Evolutionary conservation across 2,797 vertebrate genomes (phyloP).

Genomic region (Poecilia velifera): DNA sequence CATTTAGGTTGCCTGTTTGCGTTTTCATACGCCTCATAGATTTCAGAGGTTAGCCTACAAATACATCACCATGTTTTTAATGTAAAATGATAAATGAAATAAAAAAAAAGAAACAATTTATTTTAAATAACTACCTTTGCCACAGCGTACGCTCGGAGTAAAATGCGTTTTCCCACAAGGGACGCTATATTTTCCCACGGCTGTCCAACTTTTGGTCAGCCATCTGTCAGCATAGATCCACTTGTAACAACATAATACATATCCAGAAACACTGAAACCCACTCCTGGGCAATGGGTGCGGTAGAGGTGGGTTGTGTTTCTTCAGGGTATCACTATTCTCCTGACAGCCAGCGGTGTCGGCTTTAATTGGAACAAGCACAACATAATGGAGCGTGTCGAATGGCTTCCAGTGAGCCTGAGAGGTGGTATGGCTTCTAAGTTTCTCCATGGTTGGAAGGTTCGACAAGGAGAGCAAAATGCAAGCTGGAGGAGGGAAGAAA

Average conservation of each 20-base stretch:
- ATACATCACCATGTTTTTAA: not conserved
- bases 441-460: slow-evolving; percentile 50
- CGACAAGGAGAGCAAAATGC: slow-evolving; percentile 21
- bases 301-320: slow-evolving; percentile 71
- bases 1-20: no score
- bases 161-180: slow-evolving; percentile 21
- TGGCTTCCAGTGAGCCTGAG: slow-evolving; percentile 72
- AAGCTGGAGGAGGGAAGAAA: slow-evolving; percentile 26
- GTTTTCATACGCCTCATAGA: not conserved
- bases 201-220: slow-evolving; percentile 31
- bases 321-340: slow-evolving; percentile 80
- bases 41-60: not conserved
- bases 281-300: slow-evolving; percentile 49
- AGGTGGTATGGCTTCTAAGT: slow-evolving; percentile 57
- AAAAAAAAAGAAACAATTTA: not conserved
- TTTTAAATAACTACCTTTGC: not conserved
- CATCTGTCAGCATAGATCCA: slow-evolving; percentile 59
- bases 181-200: slow-evolving; percentile 8
- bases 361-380: slow-evolving; percentile 92
- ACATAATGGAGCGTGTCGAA: slow-evolving; percentile 86
- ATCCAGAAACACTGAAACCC: slow-evolving; percentile 58
- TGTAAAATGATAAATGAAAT: not conserved
- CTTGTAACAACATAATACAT: slow-evolving; percentile 70
- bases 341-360: slow-evolving; percentile 88
- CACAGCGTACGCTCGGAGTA: slow-evolving; percentile 1